These are phyloP conservation scores for Tinea trinotella DNA, from an alignment of 2,888 invertebrate species.

Conservation along the genomic window DNA sequence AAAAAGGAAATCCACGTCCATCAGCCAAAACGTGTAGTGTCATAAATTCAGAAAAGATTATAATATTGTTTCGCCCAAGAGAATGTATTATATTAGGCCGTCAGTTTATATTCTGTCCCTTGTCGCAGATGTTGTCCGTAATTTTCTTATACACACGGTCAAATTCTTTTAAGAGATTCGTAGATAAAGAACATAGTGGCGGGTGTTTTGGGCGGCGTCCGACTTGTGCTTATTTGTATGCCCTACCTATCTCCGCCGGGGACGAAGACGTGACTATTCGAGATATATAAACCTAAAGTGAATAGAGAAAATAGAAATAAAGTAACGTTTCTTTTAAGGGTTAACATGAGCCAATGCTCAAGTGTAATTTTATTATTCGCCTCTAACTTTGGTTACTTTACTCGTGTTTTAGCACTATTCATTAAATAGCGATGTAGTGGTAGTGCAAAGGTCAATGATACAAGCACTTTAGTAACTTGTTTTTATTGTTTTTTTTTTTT, in stretches of 20 bases:
- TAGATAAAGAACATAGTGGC: conserved; percentile 67
- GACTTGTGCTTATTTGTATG: conserved; percentile 72
- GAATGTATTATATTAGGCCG: conserved; percentile 7
- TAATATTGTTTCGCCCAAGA: conserved; percentile 4
- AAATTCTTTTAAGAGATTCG: conserved; percentile 70
- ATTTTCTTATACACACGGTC: conserved; percentile 70
- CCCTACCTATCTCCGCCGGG: conserved; percentile 58
- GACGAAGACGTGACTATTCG: conserved; percentile 69
- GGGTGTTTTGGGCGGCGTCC: conserved; percentile 60
- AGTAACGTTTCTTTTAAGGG: conserved; percentile 68
- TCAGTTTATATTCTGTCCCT: conserved; percentile 37
- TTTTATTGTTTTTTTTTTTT: too few relatives aligned
- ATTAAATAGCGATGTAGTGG: too few relatives aligned
- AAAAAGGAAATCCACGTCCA: not conserved
- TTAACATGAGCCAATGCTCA: conserved; percentile 28
- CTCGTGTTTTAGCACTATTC: too few relatives aligned
- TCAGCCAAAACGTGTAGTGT: not conserved
- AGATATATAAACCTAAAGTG: conserved; percentile 72
- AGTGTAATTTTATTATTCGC: conserved; percentile 2
- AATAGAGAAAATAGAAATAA: conserved; percentile 73
- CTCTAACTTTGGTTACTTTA: not conserved
- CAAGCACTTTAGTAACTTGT: too few relatives aligned
- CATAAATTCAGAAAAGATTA: conserved; percentile 13
- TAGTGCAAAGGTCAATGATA: too few relatives aligned
- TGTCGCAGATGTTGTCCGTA: conserved; percentile 67